phyloP scores from a whole-genome alignment of 2,113 vertebrate genomes.

The Tragelaphus strepsiceros region DNA sequence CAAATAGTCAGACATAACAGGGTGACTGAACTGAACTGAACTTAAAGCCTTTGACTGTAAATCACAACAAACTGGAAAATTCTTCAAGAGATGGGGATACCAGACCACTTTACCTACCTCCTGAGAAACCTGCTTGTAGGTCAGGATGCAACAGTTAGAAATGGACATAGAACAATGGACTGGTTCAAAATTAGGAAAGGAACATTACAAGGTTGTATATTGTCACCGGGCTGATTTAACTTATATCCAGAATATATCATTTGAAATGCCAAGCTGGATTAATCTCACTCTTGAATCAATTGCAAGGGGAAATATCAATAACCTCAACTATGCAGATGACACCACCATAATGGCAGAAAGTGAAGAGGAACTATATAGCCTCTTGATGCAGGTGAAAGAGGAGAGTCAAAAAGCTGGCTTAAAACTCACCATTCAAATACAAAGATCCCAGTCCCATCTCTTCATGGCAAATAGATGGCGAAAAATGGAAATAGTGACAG shows the following conservation, averaged over 20 bases:
- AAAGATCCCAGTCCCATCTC: not conserved
- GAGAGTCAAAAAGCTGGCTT: not conserved
- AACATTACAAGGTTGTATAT: not conserved
- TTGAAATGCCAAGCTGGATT: not conserved
- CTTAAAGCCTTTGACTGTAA: not conserved
- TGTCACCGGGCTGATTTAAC: not conserved
- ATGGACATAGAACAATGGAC: not conserved
- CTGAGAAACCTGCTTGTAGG: not conserved
- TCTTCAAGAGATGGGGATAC: not conserved
- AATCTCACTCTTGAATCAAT: not conserved
- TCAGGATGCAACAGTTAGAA: not conserved
- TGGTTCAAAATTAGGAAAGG: not conserved
- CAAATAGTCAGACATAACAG: not conserved
- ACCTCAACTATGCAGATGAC: not conserved
- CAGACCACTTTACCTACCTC: not conserved
- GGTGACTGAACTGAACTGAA: not conserved
- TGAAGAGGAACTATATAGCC: not conserved
- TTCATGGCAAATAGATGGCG: accelerated
- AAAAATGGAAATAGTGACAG: not conserved
- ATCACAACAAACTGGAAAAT: not conserved
- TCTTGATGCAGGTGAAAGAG: not conserved
- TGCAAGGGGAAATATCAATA: not conserved
- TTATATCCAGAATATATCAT: not conserved
- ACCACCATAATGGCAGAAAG: not conserved
- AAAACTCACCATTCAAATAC: not conserved